phyloP scores from a whole-genome alignment of 1,140 invertebrate genomes.

The Aphelinus certus region DNA sequence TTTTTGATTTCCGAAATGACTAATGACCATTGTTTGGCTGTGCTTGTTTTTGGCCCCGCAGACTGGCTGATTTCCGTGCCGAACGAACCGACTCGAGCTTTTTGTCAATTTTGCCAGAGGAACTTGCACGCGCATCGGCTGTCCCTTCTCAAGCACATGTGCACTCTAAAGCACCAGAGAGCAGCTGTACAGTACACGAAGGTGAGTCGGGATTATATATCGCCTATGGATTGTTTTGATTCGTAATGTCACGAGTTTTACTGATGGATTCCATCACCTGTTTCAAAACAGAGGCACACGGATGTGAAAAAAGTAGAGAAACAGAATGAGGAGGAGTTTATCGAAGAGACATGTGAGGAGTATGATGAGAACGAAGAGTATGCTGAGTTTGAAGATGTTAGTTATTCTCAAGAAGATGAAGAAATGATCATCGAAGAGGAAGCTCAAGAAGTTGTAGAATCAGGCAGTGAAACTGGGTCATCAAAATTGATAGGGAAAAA shows the following conservation, averaged over 20 bases:
- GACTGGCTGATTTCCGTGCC: slow-evolving; percentile 69
- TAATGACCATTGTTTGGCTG: slow-evolving; percentile 5
- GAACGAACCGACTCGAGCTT: slow-evolving; percentile 66
- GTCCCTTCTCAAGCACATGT: slow-evolving; percentile 70
- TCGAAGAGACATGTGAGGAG: slow-evolving; percentile 48
- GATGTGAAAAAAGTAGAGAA: background rate
- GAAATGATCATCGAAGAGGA: slow-evolving; percentile 48
- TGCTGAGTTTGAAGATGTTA: slow-evolving; percentile 30
- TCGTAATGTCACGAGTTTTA: too few species aligned
- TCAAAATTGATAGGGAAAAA: slow-evolving; percentile 18
- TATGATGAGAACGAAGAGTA: slow-evolving; percentile 49
- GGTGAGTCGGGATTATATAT: background rate
- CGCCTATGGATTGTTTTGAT: too few species aligned
- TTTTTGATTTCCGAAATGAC: slow-evolving; percentile 11
- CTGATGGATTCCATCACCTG: too few species aligned
- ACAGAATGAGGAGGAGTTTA: too few species aligned
- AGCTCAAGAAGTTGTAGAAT: slow-evolving; percentile 26
- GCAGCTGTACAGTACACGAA: slow-evolving; percentile 57
- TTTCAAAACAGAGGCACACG: too few species aligned
- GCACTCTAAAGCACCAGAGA: slow-evolving; percentile 69
- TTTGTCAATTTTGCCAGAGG: slow-evolving; percentile 69
- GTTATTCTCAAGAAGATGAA: slow-evolving; percentile 46
- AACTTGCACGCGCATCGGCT: slow-evolving; percentile 71
- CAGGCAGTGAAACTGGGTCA: slow-evolving; percentile 2
- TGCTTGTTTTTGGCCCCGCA: slow-evolving; percentile 47